These are phyloP conservation scores for Acrocephalus scirpaceus DNA, from an alignment of 2,797 vertebrate genomes.

Conservation along the genomic window DNA sequence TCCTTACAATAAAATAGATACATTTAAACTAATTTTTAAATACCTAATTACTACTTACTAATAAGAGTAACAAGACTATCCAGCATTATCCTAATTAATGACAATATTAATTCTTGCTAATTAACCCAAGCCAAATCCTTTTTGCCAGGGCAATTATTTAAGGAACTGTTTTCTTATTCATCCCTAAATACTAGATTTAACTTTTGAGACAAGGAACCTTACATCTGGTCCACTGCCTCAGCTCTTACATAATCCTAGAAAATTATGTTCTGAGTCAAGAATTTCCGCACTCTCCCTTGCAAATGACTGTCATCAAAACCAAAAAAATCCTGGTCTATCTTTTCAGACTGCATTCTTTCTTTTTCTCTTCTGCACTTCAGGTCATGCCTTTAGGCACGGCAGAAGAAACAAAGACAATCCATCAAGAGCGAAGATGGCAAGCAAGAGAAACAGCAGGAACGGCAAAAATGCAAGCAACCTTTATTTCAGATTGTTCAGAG, in stretches of 20 bases:
- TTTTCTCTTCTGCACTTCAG: constrained; percentile 12
- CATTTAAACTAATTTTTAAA: neutral
- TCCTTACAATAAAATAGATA: neutral
- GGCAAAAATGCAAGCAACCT: constrained; percentile 40
- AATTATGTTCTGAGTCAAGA: neutral
- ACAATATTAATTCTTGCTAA: constrained; percentile 13
- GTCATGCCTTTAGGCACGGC: constrained; percentile 49
- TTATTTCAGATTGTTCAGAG: constrained; percentile 1
- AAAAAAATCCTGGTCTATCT: constrained; percentile 42
- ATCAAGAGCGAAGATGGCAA: constrained; percentile 39
- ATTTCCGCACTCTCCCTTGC: constrained; percentile 52
- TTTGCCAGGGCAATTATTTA: neutral
- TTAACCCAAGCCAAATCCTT: constrained; percentile 26
- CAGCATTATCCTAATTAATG: constrained; percentile 9
- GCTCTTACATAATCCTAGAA: neutral
- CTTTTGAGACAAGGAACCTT: neutral
- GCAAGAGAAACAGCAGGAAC: constrained; percentile 31
- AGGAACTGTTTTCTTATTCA: neutral
- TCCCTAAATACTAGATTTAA: neutral
- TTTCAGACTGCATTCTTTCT: constrained; percentile 63
- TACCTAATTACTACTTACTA: neutral
- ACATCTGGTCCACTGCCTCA: neutral
- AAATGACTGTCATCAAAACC: neutral
- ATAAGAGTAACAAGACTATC: neutral
- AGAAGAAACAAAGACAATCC: constrained; percentile 59